Base-by-base conservation (phyloP, 2,113 vertebrate species). In the Charadrius vociferus region DNA sequence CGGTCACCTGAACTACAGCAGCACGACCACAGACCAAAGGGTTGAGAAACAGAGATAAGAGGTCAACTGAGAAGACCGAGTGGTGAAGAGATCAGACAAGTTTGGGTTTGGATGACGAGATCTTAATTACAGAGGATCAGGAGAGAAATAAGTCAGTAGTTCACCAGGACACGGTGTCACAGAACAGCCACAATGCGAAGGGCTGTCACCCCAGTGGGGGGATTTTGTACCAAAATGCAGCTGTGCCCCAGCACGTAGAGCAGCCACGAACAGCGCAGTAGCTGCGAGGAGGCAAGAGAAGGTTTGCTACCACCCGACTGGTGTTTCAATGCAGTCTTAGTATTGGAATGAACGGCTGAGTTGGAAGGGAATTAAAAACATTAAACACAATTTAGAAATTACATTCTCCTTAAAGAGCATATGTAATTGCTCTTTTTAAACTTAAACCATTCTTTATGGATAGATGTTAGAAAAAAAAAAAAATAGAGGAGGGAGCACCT, bases 161-260 rank as follows among this genome's bases (percentile, higher is more conserved):
- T 61, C 65, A 34, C 37, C 53, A 36, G 59, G 61, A 56, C 65
- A 9, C 14, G 11, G 50, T 6, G 37, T 14, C 41, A n/a, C 41
- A 9, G 66, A 0, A 43, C 30, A 41, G 47, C 43, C 65, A 39
- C 29, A 9, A 45, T 2, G 11, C 66, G 3, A 0, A 34, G 8
- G 12, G 34, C 26, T 5, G 5, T 11, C 14, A 34, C 5, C 52
- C 52, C 12, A 27, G 74, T 8, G 9, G 9, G 61, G 29, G 1
- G 6, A 13, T 17, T 41, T 15, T 3, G 14, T 14, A 23, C 63
- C 22, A 3, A 19, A 26, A 68, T 26, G 13, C 4, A 32, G 17
- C 55, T 9, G 0, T 2, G n/a, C 50, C 19, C 6, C 47, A 43
- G 43, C 1, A 4, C 1, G 11, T 4, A 4, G 23, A 56, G 86